A percentile compares a stretch with the other conserved stretches of the same genome.
These are phyloP conservation scores for Xestoiulus laeticollis DNA, from an alignment of 2,888 invertebrate genomes.

Conservation along the genomic window DNA sequence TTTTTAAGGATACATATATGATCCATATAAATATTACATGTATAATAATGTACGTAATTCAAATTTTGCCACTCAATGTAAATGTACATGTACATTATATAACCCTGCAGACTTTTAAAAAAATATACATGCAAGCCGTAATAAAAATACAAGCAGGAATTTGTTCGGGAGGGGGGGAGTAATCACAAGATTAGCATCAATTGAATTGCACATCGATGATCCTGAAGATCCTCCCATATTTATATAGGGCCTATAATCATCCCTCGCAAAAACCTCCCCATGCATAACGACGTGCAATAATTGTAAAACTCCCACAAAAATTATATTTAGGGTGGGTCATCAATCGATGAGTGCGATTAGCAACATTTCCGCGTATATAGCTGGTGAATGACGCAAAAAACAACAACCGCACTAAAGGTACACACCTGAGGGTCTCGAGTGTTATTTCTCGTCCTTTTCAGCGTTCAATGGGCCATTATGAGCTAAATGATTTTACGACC, in stretches of 20 bases:
- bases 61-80: too few relatives aligned
- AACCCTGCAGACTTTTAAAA: too few relatives aligned
- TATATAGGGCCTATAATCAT: not conserved
- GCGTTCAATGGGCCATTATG: not conserved
- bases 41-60: too few relatives aligned
- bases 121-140: too few relatives aligned
- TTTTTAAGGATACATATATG: too few relatives aligned
- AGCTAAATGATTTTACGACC: not conserved
- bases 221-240: too few relatives aligned
- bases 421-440: not conserved
- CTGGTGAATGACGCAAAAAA: not conserved
- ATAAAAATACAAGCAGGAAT: too few relatives aligned
- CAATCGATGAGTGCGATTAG: not conserved
- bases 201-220: too few relatives aligned
- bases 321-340: not conserved
- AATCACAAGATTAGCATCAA: too few relatives aligned
- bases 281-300: constrained; percentile 1
- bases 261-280: not conserved
- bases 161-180: too few relatives aligned
- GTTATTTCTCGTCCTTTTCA: not conserved
- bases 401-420: not conserved
- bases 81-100: too few relatives aligned
- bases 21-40: too few relatives aligned
- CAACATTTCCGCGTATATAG: not conserved
- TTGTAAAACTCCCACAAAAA: constrained; percentile 1